Base-by-base conservation (phyloP, 2,113 vertebrate genomes). In the Glaucidium brasilianum region DNA sequence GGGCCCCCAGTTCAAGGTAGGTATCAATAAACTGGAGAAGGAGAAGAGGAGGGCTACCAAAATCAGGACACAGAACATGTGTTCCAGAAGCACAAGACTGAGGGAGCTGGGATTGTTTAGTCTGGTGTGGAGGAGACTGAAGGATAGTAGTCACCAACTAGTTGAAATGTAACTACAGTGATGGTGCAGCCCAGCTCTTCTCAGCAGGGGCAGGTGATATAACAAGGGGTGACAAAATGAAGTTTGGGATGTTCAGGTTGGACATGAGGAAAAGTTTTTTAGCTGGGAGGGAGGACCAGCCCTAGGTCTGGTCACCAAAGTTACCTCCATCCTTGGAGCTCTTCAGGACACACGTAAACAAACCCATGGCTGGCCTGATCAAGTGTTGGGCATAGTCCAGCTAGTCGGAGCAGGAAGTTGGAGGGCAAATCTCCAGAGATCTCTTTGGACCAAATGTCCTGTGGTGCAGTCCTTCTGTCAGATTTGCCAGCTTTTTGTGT, bases 1-100 rank as follows among this genome's bases (percentile, higher is more conserved):
- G 32, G 21, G 27, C 10, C 6, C 10, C 7, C 13, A 26, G 5
- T 50, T 88, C 49, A 67, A 47, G 8, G 10, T 5, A 5, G 7
- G 4, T 45, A 20, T 45, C 41, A 66, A 39, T 29, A 94, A 83
- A 43, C 15, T 47, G 39, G 10, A 81, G 50, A 81, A 68, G 20
- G 32, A 75, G 26, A 10, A 71, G 39, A 45, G n/a, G 8, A 85
- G 6, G 13, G 4, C 13, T 59, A 18, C 9, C 17, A 68, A 78
- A 27, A 76, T 7, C 21, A 60, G n/a, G 23, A 85, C 20, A 27
- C 2, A 17, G 29, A 63, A 13, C 32, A 20, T 0, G 0, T 19
- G 39, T 56, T 35, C 7, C 8, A 49, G 23, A 60, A 71, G 12
- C 11, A 75, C n/a, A 26, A 55, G 15, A 32, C 26, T 19, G n/a